These are phyloP conservation scores for Pissodes strobi DNA, from an alignment of 1,140 invertebrate genomes.

Conservation along the genomic window DNA sequence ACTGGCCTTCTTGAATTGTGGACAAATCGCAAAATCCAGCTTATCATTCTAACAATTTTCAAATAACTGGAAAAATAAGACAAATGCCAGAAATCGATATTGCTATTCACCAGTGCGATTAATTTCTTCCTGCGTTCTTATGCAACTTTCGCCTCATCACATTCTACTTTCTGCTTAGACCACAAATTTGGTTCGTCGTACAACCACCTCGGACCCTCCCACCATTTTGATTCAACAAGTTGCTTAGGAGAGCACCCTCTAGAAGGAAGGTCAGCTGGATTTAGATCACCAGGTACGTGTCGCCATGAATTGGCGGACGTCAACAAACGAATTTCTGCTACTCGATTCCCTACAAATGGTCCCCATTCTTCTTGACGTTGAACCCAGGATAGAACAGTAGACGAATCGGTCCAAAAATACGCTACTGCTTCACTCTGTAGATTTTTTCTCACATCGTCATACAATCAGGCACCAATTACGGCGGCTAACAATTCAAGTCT, in stretches of 20 bases:
- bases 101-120: slow-evolving; percentile 3
- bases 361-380: slow-evolving; percentile 34
- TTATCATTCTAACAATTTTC: slow-evolving; percentile 43
- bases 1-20: slow-evolving; percentile 37
- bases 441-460: slow-evolving; percentile 19
- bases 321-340: slow-evolving; percentile 46
- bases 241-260: slow-evolving; percentile 42
- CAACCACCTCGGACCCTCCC: slow-evolving; percentile 50
- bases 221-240: slow-evolving; percentile 41
- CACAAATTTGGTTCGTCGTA: no score
- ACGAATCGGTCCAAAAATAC: slow-evolving; percentile 39
- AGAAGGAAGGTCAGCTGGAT: no score
- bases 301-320: slow-evolving; percentile 46
- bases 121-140: slow-evolving; percentile 31
- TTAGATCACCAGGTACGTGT: slow-evolving; percentile 52
- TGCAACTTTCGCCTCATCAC: no score
- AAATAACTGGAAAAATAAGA: slow-evolving; percentile 40
- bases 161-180: no score
- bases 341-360: no score
- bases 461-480: slow-evolving; percentile 16
- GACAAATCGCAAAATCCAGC: slow-evolving; percentile 43
- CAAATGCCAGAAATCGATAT: slow-evolving; percentile 7
- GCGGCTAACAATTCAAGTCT: slow-evolving; percentile 33
- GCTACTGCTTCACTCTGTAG: slow-evolving; percentile 9
- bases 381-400: slow-evolving; percentile 45